phyloP scores from a whole-genome alignment of 2,113 vertebrate genomes.

The Epinephelus fuscoguttatus region DNA sequence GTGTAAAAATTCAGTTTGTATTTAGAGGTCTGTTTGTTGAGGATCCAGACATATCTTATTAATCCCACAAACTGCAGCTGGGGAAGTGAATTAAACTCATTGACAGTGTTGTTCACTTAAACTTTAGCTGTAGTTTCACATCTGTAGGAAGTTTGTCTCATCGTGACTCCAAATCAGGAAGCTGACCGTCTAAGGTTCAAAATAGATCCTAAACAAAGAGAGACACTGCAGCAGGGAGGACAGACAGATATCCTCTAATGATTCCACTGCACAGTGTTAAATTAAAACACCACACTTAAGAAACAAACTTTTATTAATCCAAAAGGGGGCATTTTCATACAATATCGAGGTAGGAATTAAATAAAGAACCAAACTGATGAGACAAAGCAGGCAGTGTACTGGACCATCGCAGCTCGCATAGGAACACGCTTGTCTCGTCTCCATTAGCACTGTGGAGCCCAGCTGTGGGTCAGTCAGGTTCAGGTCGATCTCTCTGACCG shows the following conservation, averaged over 20 bases:
- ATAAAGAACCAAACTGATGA: slow-evolving; percentile 55
- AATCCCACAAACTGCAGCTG: neutral
- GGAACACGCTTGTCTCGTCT: slow-evolving; percentile 44
- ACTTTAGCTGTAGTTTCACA: neutral
- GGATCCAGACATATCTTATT: neutral
- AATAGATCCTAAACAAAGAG: neutral
- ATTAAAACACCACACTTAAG: slow-evolving; percentile 14
- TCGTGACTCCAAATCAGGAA: neutral
- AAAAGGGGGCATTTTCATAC: slow-evolving; percentile 56
- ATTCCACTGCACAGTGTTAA: neutral
- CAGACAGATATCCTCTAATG: neutral
- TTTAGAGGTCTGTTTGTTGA: neutral
- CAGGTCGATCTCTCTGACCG: neutral
- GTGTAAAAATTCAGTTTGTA: neutral
- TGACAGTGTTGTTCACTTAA: neutral
- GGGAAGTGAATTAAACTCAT: neutral
- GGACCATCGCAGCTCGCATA: slow-evolving; percentile 33
- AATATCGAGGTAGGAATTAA: slow-evolving; percentile 64
- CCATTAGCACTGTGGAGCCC: neutral
- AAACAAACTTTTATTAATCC: slow-evolving; percentile 72
- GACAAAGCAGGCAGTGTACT: slow-evolving; percentile 65
- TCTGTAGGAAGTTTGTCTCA: neutral
- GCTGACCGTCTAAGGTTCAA: neutral
- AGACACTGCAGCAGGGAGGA: neutral
- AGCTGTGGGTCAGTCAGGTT: slow-evolving; percentile 2